These are phyloP conservation scores for Trachelus stipa DNA, from an alignment of 2,888 invertebrate species.

Conservation along the genomic window DNA sequence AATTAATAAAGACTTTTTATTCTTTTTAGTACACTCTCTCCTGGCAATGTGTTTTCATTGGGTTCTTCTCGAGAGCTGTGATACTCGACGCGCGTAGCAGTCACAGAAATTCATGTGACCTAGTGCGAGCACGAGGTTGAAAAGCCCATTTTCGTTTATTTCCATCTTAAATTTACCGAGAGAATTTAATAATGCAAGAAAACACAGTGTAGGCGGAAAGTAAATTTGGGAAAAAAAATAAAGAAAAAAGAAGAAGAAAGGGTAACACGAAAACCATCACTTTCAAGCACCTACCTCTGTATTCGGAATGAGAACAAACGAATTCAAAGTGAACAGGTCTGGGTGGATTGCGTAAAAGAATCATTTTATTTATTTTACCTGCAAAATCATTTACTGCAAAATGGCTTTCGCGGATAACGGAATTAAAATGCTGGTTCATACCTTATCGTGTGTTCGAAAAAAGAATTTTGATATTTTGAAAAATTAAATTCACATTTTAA, in stretches of 20 bases:
- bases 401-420: not conserved
- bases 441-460: not conserved
- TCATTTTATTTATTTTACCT: not conserved
- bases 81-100: not conserved
- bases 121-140: not conserved
- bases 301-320: not conserved
- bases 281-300: not conserved
- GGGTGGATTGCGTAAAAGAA: not conserved
- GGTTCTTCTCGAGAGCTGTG: not conserved
- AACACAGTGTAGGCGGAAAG: not conserved
- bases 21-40: not conserved
- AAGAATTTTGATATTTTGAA: too few species aligned
- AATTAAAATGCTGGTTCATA: not conserved
- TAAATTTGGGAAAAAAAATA: not conserved
- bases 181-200: conserved; percentile 8
- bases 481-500: too few species aligned
- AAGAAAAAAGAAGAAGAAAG: not conserved
- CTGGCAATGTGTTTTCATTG: not conserved
- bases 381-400: not conserved
- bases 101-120: not conserved
- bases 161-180: conserved; percentile 1
- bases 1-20: not conserved
- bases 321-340: not conserved
- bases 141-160: conserved; percentile 6
- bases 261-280: not conserved